Evolutionary conservation across 2,888 invertebrate genomes (phyloP).

Genomic region (Hirtodrosophila cameraria): DNA sequence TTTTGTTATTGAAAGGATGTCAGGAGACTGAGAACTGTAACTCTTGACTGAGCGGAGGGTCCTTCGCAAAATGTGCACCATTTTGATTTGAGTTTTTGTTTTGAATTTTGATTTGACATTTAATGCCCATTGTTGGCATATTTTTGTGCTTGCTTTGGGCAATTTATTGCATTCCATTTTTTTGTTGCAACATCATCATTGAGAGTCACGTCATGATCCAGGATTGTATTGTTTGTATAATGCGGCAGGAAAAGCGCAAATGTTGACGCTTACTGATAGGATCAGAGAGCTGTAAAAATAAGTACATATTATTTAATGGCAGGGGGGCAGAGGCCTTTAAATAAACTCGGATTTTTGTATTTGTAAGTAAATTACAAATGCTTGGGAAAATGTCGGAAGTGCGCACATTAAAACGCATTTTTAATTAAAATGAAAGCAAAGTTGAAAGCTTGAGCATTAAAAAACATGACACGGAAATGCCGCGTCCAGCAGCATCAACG

Average conservation of each 20-base stretch:
- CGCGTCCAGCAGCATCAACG: too few relatives aligned
- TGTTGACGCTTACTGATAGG: constrained; percentile 18
- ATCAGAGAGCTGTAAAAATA: constrained; percentile 3
- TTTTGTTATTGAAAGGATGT: constrained; percentile 21
- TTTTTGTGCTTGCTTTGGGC: constrained; percentile 50
- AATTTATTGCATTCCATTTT: constrained; percentile 66
- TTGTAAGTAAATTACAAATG: constrained; percentile 29
- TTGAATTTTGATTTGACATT: constrained; percentile 78
- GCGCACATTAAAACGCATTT: constrained; percentile 76
- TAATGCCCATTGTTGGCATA: constrained; percentile 73
- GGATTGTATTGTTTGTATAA: background rate
- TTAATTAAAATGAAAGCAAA: constrained; percentile 79
- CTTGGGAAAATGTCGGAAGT: too few relatives aligned
- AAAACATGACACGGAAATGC: constrained; percentile 48
- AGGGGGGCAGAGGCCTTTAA: constrained; percentile 8
- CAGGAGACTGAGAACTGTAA: background rate
- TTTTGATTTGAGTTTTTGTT: constrained; percentile 60
- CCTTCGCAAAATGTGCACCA: constrained; percentile 25
- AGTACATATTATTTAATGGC: background rate
- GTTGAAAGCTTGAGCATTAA: constrained; percentile 59
- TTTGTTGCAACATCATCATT: constrained; percentile 1
- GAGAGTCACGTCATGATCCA: background rate
- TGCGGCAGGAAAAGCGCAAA: constrained; percentile 32
- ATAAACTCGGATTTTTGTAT: constrained; percentile 13
- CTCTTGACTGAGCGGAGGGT: background rate